Evolutionary conservation across 2,797 vertebrate species (phyloP), one percentile per base, ranked within the genome.

Genomic region (Melanotaenia pygmaea): DNA sequence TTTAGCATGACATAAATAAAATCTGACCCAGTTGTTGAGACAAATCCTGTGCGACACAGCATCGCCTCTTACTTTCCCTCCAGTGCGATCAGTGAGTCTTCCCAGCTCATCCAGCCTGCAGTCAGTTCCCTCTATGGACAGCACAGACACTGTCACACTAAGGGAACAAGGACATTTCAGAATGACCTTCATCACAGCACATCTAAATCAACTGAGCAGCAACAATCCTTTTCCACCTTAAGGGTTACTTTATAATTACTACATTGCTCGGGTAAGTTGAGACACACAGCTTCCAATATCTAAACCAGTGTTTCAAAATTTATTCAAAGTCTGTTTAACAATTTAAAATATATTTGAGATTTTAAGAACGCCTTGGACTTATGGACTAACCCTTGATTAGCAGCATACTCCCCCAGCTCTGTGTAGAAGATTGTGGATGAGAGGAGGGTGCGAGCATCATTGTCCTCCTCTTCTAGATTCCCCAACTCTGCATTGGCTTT

Each of bases 341-440:
- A 38, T 61, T 11, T 51, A 5, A 30, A 30, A 57, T 30, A 16
- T 18, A 30, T 2, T 16, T 30, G 3, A 7, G 16, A 30, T 16
- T 57, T 37, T 53, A 57, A 26, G 0, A 45, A 16, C 5, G 1
- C 72, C 24, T 32, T 37, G 34, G 16, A 47, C 14, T 45, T 16
- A 20, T 34, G 28, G 24, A 88, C 88, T 14, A 10, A 93, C 92
- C 92, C 92, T 22, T 90, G 87, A 67, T 26, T 81, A 61, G 88
- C 89, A 9, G 94, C 94, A 13, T 84, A 88, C 54, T 94, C 88
- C 47, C 92, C 94, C 61, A 95, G 78, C 1, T 94, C 89, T 74
- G 94, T 84, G 90, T 95, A 95, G 90, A 94, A 95, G 79, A 94
- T 92, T 54, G 91, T 88, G 73, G 94, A 94, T 5, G 93, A 90